Base-by-base conservation (phyloP, 2,797 vertebrate species). In the Hybognathus amarus region DNA sequence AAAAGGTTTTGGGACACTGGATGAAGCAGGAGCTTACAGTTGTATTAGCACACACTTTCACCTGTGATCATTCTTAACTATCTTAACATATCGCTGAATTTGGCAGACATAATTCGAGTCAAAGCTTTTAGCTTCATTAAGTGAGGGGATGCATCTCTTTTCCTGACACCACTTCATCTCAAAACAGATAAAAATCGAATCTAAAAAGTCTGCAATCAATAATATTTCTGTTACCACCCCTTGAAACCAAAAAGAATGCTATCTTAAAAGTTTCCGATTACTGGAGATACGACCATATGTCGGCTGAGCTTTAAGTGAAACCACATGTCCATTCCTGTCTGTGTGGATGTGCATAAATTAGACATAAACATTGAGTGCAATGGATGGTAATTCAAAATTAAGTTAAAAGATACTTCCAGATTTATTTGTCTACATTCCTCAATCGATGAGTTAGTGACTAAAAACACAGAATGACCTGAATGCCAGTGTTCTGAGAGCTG, bases 281-380 rank as follows among this genome's bases (percentile, higher is more conserved):
- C n/a, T 77, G 75, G 36, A 84, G 52, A 59, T 74, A 83, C 56
- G 52, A 80, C 50, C 68, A 63, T n/a, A n/a, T 64, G 24, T 82
- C 77, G 73, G 42, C 40, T 79, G 77, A 79, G 45, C 81, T 79
- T n/a, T 90, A 84, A 90, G 75, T 79, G 70, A 80, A 88, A 87
- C 73, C 89, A 87, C 80, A 85, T 87, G 86, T 33, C 38, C 27
- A n/a, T 77, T 56, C 78, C n/a, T 64, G 59, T 64, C 71, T 52
- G 59, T 79, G 33, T 50, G 67, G 42, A 47, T 56, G 69, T 63
- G 27, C 38, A 50, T 74, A 15, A 54, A 74, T 77, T 27, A 36
- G 17, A 38, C 56, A 24, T 83, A 69, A 20, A 27, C 76, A 18
- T 36, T 78, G 13, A 67, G 76, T 24, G 24, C 20, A 50, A 71